Base-by-base conservation (phyloP, 2,888 invertebrate species). In the Tenthredo scrophulariae region DNA sequence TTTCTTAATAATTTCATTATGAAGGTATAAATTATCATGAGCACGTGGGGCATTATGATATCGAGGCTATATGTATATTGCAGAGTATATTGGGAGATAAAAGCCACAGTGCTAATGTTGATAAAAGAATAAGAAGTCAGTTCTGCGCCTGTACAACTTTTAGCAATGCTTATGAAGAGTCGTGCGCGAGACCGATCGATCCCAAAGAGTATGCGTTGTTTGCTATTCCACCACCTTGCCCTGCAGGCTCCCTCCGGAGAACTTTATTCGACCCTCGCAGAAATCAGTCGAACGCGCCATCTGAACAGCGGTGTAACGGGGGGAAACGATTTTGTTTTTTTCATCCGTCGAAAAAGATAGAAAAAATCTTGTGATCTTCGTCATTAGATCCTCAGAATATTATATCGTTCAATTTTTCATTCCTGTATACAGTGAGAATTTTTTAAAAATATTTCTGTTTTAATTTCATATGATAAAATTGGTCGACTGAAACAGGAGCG, bases 171-270 rank as follows among this genome's bases (percentile, higher is more conserved):
- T 22, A 22, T 40, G 22, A 62, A 58, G 58, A 58, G 80, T 58
- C 58, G 80, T 80, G 80, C 80, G 80, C 80, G 22, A 58, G 62
- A 80, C 58, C 80, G 62, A 80, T 80, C 80, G 62, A 80, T 80
- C 50, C 62, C 80, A 80, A 80, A 62, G 80, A 80, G 80, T 79
- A 79, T 79, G 79, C 62, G 79, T 79, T 79, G 79, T 80, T 62
- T 58, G n/a, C n/a, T 37, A 50, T 80, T 37, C 58, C 62, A 80
- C 58, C 62, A 77, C 58, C 62, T 80, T 62, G 22, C 58, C 80
- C 62, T 22, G 58, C 62, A 62, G 37, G 15, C 40, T 62, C 80
- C 37, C 37, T 80, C 22, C 62, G 6, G 37, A 1, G 22, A 40
- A 80, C 62, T 40, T 80, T 40, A 80, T 62, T 22, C 80, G n/a